These are phyloP conservation scores for Sebastes glaucus DNA, from an alignment of 2,797 vertebrate species.

Conservation along the genomic window DNA sequence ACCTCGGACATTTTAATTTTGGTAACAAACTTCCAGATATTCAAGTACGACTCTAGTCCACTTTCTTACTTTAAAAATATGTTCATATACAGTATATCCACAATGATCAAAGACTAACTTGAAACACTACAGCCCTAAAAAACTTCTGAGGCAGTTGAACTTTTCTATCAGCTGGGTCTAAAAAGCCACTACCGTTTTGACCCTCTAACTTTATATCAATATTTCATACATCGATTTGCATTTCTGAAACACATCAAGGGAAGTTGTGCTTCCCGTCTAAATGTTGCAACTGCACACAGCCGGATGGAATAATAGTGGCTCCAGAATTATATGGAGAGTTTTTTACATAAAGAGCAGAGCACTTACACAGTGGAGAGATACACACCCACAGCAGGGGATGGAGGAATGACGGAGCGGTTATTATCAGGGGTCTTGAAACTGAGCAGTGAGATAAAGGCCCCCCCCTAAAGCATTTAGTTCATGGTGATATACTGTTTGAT, in stretches of 20 bases:
- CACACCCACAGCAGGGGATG: constrained; percentile 16
- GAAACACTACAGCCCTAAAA: not conserved
- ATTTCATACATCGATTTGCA: constrained; percentile 23
- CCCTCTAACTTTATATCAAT: constrained; percentile 3
- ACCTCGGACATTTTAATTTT: not conserved
- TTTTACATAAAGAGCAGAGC: constrained; percentile 22
- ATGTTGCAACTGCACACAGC: not conserved
- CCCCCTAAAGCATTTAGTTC: constrained; percentile 23
- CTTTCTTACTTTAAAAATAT: not conserved
- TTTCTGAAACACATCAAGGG: constrained; percentile 16
- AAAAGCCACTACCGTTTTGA: not conserved
- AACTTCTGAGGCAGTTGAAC: not conserved
- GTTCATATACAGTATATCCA: not conserved
- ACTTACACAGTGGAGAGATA: not conserved
- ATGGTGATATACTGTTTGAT: constrained; percentile 27
- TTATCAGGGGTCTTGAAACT: constrained; percentile 33
- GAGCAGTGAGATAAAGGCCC: constrained; percentile 37
- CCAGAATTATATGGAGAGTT: not conserved
- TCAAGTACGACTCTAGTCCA: not conserved
- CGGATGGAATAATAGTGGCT: not conserved
- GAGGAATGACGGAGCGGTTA: constrained; percentile 30
- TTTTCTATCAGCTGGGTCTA: not conserved
- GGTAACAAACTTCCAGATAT: not conserved
- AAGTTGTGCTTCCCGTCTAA: not conserved
- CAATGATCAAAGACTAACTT: not conserved